Evolutionary conservation across 2,888 invertebrate species (phyloP).

Genomic region (Exocentrus adspersus): DNA sequence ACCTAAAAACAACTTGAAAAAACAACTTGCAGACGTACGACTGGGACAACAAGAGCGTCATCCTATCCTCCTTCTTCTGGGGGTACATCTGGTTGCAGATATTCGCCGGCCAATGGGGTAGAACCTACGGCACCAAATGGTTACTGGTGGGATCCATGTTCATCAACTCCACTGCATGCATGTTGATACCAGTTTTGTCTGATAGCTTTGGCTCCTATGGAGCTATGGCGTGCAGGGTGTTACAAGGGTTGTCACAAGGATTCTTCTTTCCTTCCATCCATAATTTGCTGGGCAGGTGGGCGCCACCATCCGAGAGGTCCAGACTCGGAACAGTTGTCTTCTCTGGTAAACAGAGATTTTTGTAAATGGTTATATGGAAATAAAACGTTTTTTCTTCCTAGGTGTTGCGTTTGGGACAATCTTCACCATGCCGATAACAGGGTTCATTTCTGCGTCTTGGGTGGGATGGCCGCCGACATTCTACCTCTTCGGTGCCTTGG

Average conservation of each 20-base stretch:
- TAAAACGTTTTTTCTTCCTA: conserved; percentile 55
- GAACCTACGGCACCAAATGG: conserved; percentile 77
- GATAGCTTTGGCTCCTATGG: conserved; percentile 68
- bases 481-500: conserved; percentile 75
- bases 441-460: conserved; percentile 72
- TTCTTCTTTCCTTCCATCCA: conserved; percentile 78
- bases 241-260: conserved; percentile 80
- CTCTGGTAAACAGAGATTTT: conserved; percentile 60
- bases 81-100: conserved; percentile 80
- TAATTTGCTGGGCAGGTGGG: conserved; percentile 80
- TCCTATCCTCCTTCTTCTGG: conserved; percentile 83
- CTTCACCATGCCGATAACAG: conserved; percentile 78
- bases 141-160: conserved; percentile 69
- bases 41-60: conserved; percentile 61
- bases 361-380: too few species aligned
- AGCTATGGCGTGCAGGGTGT: conserved; percentile 72
- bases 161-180: conserved; percentile 71
- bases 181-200: conserved; percentile 76
- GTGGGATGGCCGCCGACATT: conserved; percentile 84
- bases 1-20: too few species aligned
- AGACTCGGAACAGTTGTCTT: conserved; percentile 75
- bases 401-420: conserved; percentile 84
- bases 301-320: conserved; percentile 75
- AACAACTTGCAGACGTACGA: conserved; percentile 63
- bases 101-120: conserved; percentile 76